Percentiles rank a stretch among this genome's conserved stretches.
Conservation (phyloP, 2,888 invertebrate species). For the Microdon myrmicae region DNA sequence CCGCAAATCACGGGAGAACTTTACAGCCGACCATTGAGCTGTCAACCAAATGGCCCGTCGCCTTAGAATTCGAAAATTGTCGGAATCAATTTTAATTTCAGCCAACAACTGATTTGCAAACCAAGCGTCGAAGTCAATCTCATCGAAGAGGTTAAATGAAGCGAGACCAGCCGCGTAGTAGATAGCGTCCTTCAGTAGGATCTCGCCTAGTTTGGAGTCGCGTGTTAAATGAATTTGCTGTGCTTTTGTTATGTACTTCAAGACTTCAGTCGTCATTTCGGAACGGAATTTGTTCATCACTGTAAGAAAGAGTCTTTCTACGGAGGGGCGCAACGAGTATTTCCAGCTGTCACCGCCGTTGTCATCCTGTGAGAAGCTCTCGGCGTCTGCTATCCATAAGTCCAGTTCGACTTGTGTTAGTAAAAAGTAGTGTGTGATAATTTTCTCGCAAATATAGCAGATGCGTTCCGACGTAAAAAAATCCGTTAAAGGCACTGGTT, state of each 20-base stretch:
- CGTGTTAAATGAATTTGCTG: slow-evolving; percentile 74
- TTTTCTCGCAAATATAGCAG: slow-evolving; percentile 82
- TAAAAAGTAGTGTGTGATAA: slow-evolving; percentile 89
- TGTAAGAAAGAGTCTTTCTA: slow-evolving; percentile 85
- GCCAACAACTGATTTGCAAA: slow-evolving; percentile 82
- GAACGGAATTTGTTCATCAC: slow-evolving; percentile 83
- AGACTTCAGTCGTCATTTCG: slow-evolving; percentile 78
- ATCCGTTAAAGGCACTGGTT: slow-evolving; percentile 74
- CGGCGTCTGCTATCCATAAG: slow-evolving; percentile 90
- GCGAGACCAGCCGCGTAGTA: slow-evolving; percentile 92
- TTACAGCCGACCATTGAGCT: slow-evolving; percentile 80
- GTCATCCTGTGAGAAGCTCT: slow-evolving; percentile 88
- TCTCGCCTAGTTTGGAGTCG: slow-evolving; percentile 79
- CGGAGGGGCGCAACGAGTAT: slow-evolving; percentile 89
- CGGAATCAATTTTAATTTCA: slow-evolving; percentile 84
- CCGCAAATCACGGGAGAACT: slow-evolving; percentile 80
- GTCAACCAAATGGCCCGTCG: slow-evolving; percentile 87
- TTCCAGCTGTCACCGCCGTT: slow-evolving; percentile 95
- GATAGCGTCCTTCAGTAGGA: slow-evolving; percentile 90
- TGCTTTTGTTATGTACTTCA: slow-evolving; percentile 78
- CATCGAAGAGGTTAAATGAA: slow-evolving; percentile 90
- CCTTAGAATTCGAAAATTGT: slow-evolving; percentile 85
- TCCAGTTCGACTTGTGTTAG: slow-evolving; percentile 85
- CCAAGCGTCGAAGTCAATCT: slow-evolving; percentile 95
- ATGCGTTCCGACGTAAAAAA: slow-evolving; percentile 83